Conservation (phyloP, 1,140 invertebrate genomes). For the Drosophila lowei region DNA sequence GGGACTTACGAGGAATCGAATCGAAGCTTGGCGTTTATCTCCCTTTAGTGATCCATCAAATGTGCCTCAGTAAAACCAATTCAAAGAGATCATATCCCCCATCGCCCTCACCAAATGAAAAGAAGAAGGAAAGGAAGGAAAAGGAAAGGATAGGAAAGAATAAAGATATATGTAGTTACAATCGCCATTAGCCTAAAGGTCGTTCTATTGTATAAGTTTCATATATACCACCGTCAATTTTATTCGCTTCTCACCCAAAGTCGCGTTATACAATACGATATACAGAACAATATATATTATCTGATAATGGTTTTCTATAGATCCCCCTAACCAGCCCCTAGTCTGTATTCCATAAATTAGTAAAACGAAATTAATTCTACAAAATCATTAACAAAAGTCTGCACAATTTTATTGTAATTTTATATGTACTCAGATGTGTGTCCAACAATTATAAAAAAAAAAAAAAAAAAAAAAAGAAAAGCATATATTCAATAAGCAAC, state of each 20-base stretch:
- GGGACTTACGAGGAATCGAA: slow-evolving; percentile 6
- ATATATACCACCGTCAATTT: slow-evolving; percentile 79
- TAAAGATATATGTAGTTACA: slow-evolving; percentile 6
- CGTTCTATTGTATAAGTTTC: slow-evolving; percentile 74
- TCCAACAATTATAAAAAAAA: slow-evolving; percentile 16
- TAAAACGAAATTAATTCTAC: slow-evolving; percentile 21
- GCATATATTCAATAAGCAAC: slow-evolving; percentile 26
- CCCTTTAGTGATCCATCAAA: slow-evolving; percentile 72
- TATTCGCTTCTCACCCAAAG: slow-evolving; percentile 77
- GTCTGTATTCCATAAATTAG: slow-evolving; percentile 46
- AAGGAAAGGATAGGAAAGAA: slow-evolving; percentile 23
- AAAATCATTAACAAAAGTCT: slow-evolving; percentile 21
- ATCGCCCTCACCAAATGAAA: slow-evolving; percentile 13
- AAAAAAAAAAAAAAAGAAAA: not conserved
- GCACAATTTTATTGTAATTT: slow-evolving; percentile 65
- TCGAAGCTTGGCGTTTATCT: slow-evolving; percentile 53
- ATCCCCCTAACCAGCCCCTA: slow-evolving; percentile 39
- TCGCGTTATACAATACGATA: slow-evolving; percentile 64
- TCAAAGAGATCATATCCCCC: slow-evolving; percentile 32
- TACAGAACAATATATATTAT: slow-evolving; percentile 48
- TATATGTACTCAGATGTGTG: slow-evolving; percentile 42
- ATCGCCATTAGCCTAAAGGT: slow-evolving; percentile 54
- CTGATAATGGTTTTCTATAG: slow-evolving; percentile 62
- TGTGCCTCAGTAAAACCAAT: slow-evolving; percentile 72
- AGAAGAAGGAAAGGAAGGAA: slow-evolving; percentile 15